Base-by-base conservation (phyloP, 1,140 invertebrate species). In the Dendroctonus valens region DNA sequence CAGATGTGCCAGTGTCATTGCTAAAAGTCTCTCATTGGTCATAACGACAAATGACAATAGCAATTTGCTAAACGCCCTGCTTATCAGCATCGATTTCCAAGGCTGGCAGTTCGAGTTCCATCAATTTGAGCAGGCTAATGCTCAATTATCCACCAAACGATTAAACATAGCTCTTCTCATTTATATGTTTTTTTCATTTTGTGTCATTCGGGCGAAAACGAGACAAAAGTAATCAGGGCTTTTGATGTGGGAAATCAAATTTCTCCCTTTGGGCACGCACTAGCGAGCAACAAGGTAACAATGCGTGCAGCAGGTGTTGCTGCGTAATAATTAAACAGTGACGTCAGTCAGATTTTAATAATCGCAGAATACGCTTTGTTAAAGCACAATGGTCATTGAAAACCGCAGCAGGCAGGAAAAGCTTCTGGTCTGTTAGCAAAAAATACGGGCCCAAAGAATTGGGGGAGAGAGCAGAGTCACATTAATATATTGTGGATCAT, bases 301-400 rank as follows among this genome's bases (percentile, higher is more conserved):
- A 67, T 59, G 65, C 44, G 57, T 67, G 65, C 65, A 75, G 75
- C 75, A 77, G 75, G 75, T 77, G 75, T 75, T 70, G 69, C 48
- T 70, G 70, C 52, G 65, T 67, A 67, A 70, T 76, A 76, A 77
- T 77, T 77, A 76, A 76, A 74, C 69, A 69, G 67, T 72, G 69
- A 74, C 73, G 75, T 77, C 65, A 67, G 75, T 76, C 65, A 67
- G 65, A 75, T 76, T 77, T 77, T 77, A 77, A 77, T 77, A 75
- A 73, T 74, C 75, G 71, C 60, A 71, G 68, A 72, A 74, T 72
- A 67, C 64, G 65, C 69, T 72, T 75, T 77, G 75, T 75, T 68
- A 66, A 70, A 68, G 69, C 67, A 75, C 74, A 75, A 74, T 74
- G 74, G 71, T 73, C 73, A 75, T 73, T 71, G 71, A 74, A 68